Base-by-base conservation (phyloP, 2,888 invertebrate genomes). In the Agrochola macilenta region DNA sequence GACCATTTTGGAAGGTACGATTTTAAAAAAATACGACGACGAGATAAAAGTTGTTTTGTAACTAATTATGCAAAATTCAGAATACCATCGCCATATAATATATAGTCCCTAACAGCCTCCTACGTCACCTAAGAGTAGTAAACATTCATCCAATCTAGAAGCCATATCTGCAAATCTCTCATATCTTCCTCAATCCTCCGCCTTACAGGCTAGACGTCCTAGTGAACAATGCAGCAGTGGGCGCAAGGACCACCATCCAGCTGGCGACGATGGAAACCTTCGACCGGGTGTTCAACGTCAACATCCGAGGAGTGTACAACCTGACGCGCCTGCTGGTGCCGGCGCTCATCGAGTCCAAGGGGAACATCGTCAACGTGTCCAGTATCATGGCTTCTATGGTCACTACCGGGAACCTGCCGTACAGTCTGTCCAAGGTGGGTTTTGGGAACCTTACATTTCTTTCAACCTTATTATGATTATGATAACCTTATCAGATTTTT, bases 381-480 rank as follows among this genome's bases (percentile, higher is more conserved):
- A 98, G 98, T 90, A 97, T 98, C 7, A 97, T 88, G 1, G 93
- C 77, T 0, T 95, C 98, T 20, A 96, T 98, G 90, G 97, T 99
- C 81, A 98, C 98, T 89, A 97, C 98, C 3, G 98, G 98, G 14
- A 98, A 98, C 11, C 93, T 99, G 81, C 98, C 99, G 0, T 99
- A 99, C 92, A 97, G 97, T 87, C 98, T 99, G 97, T 98, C 99
- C 5, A 99, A 99, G 96, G 97, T 86, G 17, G 14, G 17, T 17
- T 52, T 52, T 49, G 7, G 26, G 20, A 46, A 30, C 9, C 23
- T 23, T 14, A 17, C 4, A 66, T 30, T 20, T 26, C 1, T 49
- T 26, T 26, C 26, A n/a, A 54, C 17, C 9, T n/a, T 8, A 2
- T 26, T 5, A 2, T n/a, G n/a, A 30, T 30, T 30, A 30, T 30